Base-by-base conservation (phyloP, 2,888 invertebrate genomes). In the Ophonus ardosiacus region DNA sequence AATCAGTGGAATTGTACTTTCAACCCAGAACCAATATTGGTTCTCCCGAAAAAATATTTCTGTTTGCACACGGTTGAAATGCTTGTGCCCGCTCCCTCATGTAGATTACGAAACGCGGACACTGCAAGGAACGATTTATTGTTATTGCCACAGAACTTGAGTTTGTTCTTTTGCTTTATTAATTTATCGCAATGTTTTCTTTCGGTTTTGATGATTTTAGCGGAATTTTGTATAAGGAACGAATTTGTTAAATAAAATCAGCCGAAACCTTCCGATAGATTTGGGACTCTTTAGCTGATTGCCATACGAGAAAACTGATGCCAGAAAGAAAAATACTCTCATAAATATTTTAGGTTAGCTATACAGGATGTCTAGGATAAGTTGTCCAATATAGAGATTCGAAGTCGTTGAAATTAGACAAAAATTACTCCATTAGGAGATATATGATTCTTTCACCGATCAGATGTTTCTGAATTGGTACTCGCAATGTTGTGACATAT, bases 31-130 rank as follows among this genome's bases (percentile, higher is more conserved):
- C 78, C 84, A 84, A 84, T 84, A 84, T 84, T 84, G 78, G 84
- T 78, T 84, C 84, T 78, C 21, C 78, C 68, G 68, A 87, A 87
- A 86, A 87, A 86, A 87, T 86, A 87, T 86, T 85, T 84, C 80
- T 87, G 86, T 87, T 88, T 88, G 87, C 87, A 87, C 86, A 86
- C 87, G 86, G 81, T 65, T 63, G 38, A 43, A 51, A 43, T 38
- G 76, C 51, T 43, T 61, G 61, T 80, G 61, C 61, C 38, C 40
- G 61, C 63, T 51, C 61, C 63, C 40, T 51, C 13, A 78, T 78
- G 78, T 78, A 78, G 78, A 78, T 74, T 74, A 43, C 74, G 74
- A 40, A 31, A 68, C 31, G 78, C 57, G 56, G 81, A 81, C 81
- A 81, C 56, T 81, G 81, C 68, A 65, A 56, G 51, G 61, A 21